A percentile compares a stretch with the other conserved stretches of the same genome.
phyloP scores from a whole-genome alignment of 2,797 vertebrate species.

The Labeo calbasu region DNA sequence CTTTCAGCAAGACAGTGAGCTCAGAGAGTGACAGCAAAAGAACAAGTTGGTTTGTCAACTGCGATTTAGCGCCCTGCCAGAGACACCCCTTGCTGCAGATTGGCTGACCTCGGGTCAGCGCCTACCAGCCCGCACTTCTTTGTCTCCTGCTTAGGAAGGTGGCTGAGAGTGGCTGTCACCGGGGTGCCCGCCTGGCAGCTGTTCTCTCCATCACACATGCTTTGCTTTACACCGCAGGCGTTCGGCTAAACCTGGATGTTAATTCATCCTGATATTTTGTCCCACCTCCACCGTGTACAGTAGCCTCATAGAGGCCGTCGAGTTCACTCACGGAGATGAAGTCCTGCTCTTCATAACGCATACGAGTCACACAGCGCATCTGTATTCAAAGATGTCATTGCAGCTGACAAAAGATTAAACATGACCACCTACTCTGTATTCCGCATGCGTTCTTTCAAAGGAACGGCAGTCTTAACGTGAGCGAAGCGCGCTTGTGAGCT shows the following conservation, averaged over 20 bases:
- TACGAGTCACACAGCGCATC: slow-evolving; percentile 25
- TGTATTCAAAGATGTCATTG: slow-evolving; percentile 49
- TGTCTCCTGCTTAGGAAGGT: slow-evolving; percentile 31
- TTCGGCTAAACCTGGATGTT: slow-evolving; percentile 35
- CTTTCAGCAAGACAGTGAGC: slow-evolving; percentile 36
- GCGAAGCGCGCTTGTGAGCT: slow-evolving; percentile 56
- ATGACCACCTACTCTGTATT: slow-evolving; percentile 43
- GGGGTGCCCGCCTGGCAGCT: slow-evolving; percentile 32
- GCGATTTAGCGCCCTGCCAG: slow-evolving; percentile 56
- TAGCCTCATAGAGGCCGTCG: slow-evolving; percentile 32
- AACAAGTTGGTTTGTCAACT: slow-evolving; percentile 61
- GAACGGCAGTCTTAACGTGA: slow-evolving; percentile 29
- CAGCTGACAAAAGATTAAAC: slow-evolving; percentile 54
- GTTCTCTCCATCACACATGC: slow-evolving; percentile 23
- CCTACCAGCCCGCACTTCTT: slow-evolving; percentile 40
- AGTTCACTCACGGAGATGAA: slow-evolving; percentile 21
- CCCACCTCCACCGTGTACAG: slow-evolving; percentile 15
- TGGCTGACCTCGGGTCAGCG: slow-evolving; percentile 51
- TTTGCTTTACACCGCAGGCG: slow-evolving; percentile 23
- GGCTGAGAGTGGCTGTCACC: neutral
- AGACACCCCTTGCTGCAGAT: slow-evolving; percentile 51
- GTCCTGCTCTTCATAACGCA: slow-evolving; percentile 25
- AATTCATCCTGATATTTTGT: slow-evolving; percentile 40
- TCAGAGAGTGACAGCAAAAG: slow-evolving; percentile 54
- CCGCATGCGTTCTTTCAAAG: slow-evolving; percentile 25